Percentiles rank a stretch among this genome's conserved stretches.
phyloP scores from a whole-genome alignment of 2,888 invertebrate genomes.

The Mimachlamys varia region DNA sequence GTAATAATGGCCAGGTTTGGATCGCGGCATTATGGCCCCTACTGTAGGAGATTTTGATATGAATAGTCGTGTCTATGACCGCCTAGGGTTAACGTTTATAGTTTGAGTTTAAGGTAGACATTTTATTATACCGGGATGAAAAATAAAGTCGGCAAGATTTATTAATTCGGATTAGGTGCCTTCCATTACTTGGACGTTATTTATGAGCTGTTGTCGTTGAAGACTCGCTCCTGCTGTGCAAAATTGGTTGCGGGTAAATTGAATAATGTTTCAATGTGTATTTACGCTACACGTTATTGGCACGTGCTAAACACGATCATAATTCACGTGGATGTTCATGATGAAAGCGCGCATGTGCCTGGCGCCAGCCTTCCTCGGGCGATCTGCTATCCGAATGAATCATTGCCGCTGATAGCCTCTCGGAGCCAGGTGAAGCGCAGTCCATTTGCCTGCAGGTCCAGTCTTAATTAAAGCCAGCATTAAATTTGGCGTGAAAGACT shows the following conservation, averaged over 20 bases:
- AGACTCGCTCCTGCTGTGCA: slow-evolving; percentile 14
- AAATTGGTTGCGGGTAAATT: slow-evolving; percentile 33
- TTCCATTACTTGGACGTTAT: neutral
- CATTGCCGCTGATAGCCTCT: neutral
- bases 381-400: neutral
- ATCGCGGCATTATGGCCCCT: neutral
- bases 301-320: slow-evolving; percentile 30
- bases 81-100: slow-evolving; percentile 17
- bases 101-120: neutral
- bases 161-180: neutral
- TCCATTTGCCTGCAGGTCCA: slow-evolving; percentile 15
- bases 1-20: neutral
- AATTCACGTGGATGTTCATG: slow-evolving; percentile 36
- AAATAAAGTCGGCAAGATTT: neutral
- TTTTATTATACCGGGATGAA: slow-evolving; percentile 26
- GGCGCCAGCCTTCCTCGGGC: slow-evolving; percentile 13
- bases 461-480: neutral
- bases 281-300: slow-evolving; percentile 18
- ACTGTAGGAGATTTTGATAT: slow-evolving; percentile 10
- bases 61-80: slow-evolving; percentile 29
- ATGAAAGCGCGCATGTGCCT: slow-evolving; percentile 34
- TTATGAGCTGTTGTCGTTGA: slow-evolving; percentile 30
- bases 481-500: slow-evolving; percentile 6
- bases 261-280: slow-evolving; percentile 15
- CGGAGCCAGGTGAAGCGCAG: neutral